Evolutionary conservation across 1,140 invertebrate species (phyloP).

Genomic region (Littorina saxatilis): DNA sequence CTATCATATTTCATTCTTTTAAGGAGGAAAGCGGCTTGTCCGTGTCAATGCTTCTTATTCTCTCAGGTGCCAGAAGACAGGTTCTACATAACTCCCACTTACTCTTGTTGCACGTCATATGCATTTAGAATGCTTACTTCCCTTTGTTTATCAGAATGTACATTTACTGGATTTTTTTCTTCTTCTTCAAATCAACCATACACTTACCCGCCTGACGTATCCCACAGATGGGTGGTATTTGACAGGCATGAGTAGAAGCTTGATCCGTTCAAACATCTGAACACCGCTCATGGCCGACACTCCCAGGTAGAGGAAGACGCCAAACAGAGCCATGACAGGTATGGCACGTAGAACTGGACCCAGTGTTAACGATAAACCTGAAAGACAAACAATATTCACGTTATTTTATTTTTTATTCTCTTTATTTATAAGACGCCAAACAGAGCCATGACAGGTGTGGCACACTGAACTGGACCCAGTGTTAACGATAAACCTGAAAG

Average conservation of each 20-base stretch:
- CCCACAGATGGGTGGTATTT: slow-evolving; percentile 92
- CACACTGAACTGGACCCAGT: slow-evolving; percentile 86
- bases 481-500: slow-evolving; percentile 85
- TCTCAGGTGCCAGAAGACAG: too few relatives aligned
- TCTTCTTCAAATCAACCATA: background rate
- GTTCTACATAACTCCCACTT: too few relatives aligned
- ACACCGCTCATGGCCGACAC: slow-evolving; percentile 94
- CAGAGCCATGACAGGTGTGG: slow-evolving; percentile 93
- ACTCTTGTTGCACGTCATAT: too few relatives aligned
- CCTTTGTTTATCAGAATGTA: too few relatives aligned
- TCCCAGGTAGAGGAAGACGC: slow-evolving; percentile 98
- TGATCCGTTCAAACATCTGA: slow-evolving; percentile 91
- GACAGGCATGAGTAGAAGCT: slow-evolving; percentile 93
- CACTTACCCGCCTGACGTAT: slow-evolving; percentile 76
- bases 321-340: slow-evolving; percentile 95
- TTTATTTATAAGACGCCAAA: slow-evolving; percentile 99
- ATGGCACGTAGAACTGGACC: slow-evolving; percentile 87
- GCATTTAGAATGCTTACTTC: too few relatives aligned
- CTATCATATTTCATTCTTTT: too few relatives aligned
- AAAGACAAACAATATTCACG: slow-evolving; percentile 29
- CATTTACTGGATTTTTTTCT: too few relatives aligned
- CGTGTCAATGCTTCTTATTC: too few relatives aligned
- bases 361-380: slow-evolving; percentile 88
- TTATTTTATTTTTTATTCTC: too few relatives aligned
- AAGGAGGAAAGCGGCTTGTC: too few relatives aligned